Base-by-base conservation (phyloP, 2,888 invertebrate species). In the Pterostichus madidus region DNA sequence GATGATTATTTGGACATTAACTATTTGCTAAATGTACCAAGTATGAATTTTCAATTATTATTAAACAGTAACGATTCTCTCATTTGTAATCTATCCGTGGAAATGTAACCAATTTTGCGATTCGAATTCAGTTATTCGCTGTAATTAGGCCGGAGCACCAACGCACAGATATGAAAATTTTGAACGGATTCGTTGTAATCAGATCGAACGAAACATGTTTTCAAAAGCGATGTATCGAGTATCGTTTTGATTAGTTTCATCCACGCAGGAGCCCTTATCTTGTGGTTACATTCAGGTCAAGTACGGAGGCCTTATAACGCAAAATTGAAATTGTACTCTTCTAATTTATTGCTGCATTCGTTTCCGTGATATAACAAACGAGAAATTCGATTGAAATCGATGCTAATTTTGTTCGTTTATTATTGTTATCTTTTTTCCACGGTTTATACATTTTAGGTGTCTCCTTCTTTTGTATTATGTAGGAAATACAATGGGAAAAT, bases 1-100 rank as follows among this genome's bases (percentile, higher is more conserved):
- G 15, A 35, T 64, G 10, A 64, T 64, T 39, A 64, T 32, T 64
- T 35, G 64, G 5, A 46, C 73, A 46, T 49, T 44, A 73, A 17
- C 73, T 73, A 46, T 73, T 46, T 73, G 35, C 24, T 17, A 15
- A 44, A 17, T 39, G 24, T n/a, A 73, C 17, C 49, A 17, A 49
- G 11, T 11, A 46, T 17, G 49, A 73, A 73, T 46, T 73, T 73
- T 73, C 73, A 24, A 73, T 73, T 73, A 73, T 73, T 73, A 44
- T 49, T 46, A 73, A 73, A 73, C 49, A 73, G 15, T 73, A 46
- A 73, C 46, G 73, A 73, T 46, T 17, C 46, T 64, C 46, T 73
- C 49, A 73, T 46, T 73, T 73, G 46, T 49, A 73, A 73, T 73
- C 46, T 73, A 73, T 73, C 35, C 44, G 49, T 17, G 10, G 73